Evolutionary conservation across 1,140 invertebrate genomes (phyloP), one percentile per base, ranked within the genome.

Genomic region (Agrypnia vestita): DNA sequence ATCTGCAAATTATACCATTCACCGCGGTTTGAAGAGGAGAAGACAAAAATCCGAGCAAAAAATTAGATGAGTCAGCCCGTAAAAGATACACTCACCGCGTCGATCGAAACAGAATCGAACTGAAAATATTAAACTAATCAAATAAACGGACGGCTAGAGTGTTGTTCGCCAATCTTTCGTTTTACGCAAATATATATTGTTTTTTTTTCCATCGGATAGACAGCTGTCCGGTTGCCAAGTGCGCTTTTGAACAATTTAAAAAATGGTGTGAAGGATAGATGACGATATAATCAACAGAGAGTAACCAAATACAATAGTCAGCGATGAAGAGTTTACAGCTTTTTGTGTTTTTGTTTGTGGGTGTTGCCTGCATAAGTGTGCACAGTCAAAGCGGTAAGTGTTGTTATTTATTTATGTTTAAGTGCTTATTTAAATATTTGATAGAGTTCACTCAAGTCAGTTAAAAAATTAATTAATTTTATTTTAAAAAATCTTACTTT

Each of bases 341-440:
- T 67, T 15, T 67, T 13, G 53, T 69, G 49, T 71, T 82, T 13
- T 78, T 78, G 17, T 47, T 76, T 12, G 72, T 71, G 7, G 61
- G 56, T 21, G 61, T 72, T 8, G 44, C 13, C 53, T 77, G 78
- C 67, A 15, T 55, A 35, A 35, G 25, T 53, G 74, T 64, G 71
- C 80, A 43, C 12, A 82, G 77, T 51, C 80, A 82, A 82, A 82
- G 62, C 43, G 80, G 80, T 82, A 25, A 78, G 76, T 64, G 49
- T 71, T 25, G 9, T 10, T 21, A 12, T 53, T 53, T 53, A 19
- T 61, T 61, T 19, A 13, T 13, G n/a, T 51, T 51, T 35, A 6
- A 35, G 25, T 35, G 6, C 25, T 35, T 35, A 35, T 35, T 35
- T 35, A 1, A 35, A 35, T 35, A 3, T 35, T 35, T 3, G 6